These are phyloP conservation scores for Myotis davidii DNA, from an alignment of 2,113 vertebrate genomes.

Conservation along the genomic window DNA sequence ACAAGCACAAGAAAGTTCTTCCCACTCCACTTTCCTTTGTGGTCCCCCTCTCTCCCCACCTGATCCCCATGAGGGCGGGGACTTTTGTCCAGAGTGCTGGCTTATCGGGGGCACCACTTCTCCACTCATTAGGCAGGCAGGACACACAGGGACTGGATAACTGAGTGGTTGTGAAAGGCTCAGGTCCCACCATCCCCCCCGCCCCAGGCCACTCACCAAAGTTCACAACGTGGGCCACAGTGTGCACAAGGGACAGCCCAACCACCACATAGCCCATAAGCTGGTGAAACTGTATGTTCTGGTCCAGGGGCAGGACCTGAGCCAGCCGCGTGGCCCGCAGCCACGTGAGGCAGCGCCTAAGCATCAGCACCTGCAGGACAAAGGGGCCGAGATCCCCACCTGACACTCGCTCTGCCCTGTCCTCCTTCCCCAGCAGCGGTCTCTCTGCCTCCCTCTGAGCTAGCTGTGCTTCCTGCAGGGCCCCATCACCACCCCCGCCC, in stretches of 20 bases:
- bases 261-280: slow-evolving; percentile 89
- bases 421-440: background rate
- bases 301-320: slow-evolving; percentile 90
- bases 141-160: background rate
- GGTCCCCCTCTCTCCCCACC: background rate
- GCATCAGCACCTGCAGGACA: slow-evolving; percentile 88
- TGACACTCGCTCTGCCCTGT: background rate
- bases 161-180: background rate
- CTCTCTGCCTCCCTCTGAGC: background rate
- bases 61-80: background rate
- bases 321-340: slow-evolving; percentile 89
- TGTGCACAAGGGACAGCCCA: slow-evolving; percentile 84
- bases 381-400: background rate
- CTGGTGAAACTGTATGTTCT: slow-evolving; percentile 90
- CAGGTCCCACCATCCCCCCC: background rate
- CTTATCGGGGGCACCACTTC: background rate
- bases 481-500: background rate
- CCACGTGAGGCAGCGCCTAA: slow-evolving; percentile 91
- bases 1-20: background rate
- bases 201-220: slow-evolving; percentile 84
- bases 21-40: background rate
- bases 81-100: background rate
- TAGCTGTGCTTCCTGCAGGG: background rate
- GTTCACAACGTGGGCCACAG: slow-evolving; percentile 87
- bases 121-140: background rate